phyloP scores from a whole-genome alignment of 2,113 vertebrate species.

The Xyrauchen texanus region DNA sequence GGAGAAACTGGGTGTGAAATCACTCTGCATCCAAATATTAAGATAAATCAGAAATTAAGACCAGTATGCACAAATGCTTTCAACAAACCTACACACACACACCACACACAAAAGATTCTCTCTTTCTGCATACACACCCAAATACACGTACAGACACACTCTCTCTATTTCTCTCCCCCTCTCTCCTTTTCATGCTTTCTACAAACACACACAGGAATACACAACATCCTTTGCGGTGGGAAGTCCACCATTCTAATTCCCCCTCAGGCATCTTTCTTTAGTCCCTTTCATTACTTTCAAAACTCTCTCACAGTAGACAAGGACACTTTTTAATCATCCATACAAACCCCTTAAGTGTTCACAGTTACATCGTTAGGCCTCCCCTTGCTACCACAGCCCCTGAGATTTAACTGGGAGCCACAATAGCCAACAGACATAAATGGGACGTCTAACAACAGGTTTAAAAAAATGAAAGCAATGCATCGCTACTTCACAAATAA shows the following conservation, averaged over 20 bases:
- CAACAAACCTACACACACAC: too few species aligned
- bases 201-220: slow-evolving; percentile 15
- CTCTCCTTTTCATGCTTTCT: not conserved
- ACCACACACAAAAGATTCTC: slow-evolving; percentile 24
- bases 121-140: not conserved
- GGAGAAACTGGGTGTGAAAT: slow-evolving; percentile 38
- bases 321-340: slow-evolving; percentile 50
- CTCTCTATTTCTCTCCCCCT: slow-evolving; percentile 29
- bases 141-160: too few species aligned
- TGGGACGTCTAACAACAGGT: not conserved
- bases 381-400: slow-evolving; percentile 22
- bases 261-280: slow-evolving; percentile 9
- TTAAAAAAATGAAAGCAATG: not conserved
- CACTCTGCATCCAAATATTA: too few species aligned
- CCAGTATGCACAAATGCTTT: too few species aligned
- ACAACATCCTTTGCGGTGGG: slow-evolving; percentile 14
- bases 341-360: slow-evolving; percentile 37
- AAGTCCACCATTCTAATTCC: slow-evolving; percentile 15
- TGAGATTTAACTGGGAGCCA: slow-evolving; percentile 36
- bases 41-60: too few species aligned
- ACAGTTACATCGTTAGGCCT: slow-evolving; percentile 43
- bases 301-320: slow-evolving; percentile 49
- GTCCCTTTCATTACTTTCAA: slow-evolving; percentile 29
- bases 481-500: slow-evolving; percentile 5
- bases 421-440: slow-evolving; percentile 31